Evolutionary conservation across 2,888 invertebrate genomes (phyloP).

Genomic region (Ornithoptera alexandrae): DNA sequence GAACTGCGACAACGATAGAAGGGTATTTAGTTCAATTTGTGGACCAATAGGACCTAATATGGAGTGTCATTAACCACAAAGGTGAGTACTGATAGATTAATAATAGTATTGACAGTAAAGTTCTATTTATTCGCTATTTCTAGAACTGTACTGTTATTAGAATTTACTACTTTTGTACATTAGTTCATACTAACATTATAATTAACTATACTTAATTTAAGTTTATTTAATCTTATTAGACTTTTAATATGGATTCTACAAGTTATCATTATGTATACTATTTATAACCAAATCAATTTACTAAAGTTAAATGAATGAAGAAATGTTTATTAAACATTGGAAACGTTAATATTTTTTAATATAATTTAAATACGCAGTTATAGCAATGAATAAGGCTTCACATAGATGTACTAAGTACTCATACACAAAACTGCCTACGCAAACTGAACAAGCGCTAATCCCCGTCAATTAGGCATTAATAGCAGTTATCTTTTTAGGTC

Average conservation of each 20-base stretch:
- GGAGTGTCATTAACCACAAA: constrained; percentile 65
- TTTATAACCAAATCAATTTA: too few relatives aligned
- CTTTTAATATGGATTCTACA: too few relatives aligned
- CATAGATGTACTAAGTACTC: background rate
- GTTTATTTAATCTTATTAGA: too few relatives aligned
- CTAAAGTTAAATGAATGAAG: too few relatives aligned
- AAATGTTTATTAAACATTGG: too few relatives aligned
- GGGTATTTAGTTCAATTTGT: constrained; percentile 37
- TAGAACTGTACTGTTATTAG: too few relatives aligned
- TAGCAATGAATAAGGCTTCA: background rate
- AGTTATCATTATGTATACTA: too few relatives aligned
- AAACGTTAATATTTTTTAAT: background rate
- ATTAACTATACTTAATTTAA: too few relatives aligned
- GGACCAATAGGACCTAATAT: constrained; percentile 47
- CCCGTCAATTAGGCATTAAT: background rate
- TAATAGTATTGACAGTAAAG: constrained; percentile 33
- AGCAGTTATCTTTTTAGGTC: background rate
- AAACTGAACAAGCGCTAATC: background rate
- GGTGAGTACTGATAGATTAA: constrained; percentile 51
- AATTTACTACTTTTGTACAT: too few relatives aligned
- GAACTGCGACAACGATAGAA: constrained; percentile 40
- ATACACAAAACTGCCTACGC: too few relatives aligned
- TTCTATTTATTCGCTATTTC: background rate
- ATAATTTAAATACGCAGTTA: background rate
- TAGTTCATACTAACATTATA: too few relatives aligned